These are phyloP conservation scores for Laticauda laticaudata DNA, from an alignment of 2,113 vertebrate genomes.

Conservation along the genomic window DNA sequence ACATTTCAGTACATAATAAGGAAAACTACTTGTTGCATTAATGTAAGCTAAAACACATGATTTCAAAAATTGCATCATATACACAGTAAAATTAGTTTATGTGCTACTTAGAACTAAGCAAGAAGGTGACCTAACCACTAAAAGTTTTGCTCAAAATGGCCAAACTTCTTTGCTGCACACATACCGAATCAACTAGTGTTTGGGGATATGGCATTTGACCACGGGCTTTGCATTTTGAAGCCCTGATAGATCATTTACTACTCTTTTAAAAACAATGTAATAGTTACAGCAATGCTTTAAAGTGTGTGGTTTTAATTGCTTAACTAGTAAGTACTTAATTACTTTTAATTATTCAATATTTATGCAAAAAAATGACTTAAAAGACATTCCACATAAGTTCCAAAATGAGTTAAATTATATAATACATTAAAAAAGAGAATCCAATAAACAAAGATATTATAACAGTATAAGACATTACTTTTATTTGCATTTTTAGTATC, in stretches of 20 bases:
- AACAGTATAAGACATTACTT: not conserved
- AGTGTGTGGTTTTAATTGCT: not conserved
- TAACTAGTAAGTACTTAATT: not conserved
- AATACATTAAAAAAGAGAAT: not conserved
- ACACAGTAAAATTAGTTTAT: not conserved
- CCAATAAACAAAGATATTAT: not conserved
- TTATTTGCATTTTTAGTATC: not conserved
- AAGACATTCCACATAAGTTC: not conserved
- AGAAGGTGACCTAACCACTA: not conserved
- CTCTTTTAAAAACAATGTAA: not conserved
- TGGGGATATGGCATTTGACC: not conserved
- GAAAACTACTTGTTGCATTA: not conserved
- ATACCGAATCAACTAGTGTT: not conserved
- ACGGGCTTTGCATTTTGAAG: not conserved
- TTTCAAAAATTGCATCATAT: not conserved
- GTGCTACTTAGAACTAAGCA: not conserved
- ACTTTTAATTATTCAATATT: not conserved
- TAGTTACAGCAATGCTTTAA: not conserved
- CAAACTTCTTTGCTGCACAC: not conserved
- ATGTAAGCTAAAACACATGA: not conserved
- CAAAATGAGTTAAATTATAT: not conserved
- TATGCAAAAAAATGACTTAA: not conserved
- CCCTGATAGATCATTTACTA: not conserved
- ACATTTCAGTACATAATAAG: not conserved
- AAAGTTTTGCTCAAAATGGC: not conserved